Conservation (phyloP, 2,888 invertebrate genomes). For the Archips crataeganus region DNA sequence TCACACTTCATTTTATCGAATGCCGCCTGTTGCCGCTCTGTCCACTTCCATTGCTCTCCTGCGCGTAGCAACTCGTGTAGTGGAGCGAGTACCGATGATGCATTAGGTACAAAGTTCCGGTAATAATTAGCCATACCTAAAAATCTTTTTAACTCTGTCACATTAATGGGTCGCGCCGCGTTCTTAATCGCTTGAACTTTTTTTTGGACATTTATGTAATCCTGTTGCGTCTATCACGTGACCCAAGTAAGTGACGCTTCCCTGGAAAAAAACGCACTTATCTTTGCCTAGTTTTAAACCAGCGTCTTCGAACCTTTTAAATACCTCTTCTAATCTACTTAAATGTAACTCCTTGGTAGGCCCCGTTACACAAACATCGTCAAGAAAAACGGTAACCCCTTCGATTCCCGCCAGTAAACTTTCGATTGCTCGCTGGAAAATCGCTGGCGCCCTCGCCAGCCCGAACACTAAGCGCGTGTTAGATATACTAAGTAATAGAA, state of each 20-base stretch:
- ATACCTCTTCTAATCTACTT: background rate
- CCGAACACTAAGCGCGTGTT: conserved; percentile 1
- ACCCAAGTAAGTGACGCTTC: conserved; percentile 25
- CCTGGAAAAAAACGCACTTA: conserved; percentile 1
- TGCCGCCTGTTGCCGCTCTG: conserved; percentile 13
- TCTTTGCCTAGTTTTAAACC: background rate
- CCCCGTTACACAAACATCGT: background rate
- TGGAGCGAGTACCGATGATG: conserved; percentile 29
- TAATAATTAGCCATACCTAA: conserved; percentile 12
- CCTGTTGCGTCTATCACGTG: conserved; percentile 27
- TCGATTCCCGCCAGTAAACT: background rate
- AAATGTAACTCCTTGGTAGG: background rate
- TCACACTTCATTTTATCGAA: conserved; percentile 7
- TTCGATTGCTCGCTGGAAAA: conserved; percentile 12
- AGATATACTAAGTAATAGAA: too few species aligned
- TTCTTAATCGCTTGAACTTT: conserved; percentile 34
- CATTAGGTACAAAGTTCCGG: conserved; percentile 6
- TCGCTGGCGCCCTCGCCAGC: background rate
- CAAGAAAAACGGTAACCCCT: too few species aligned
- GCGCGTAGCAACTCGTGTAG: background rate
- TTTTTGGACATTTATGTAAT: conserved; percentile 12
- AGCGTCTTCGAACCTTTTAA: background rate
- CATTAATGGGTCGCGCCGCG: conserved; percentile 15
- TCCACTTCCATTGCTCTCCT: conserved; percentile 13
- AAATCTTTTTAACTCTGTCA: conserved; percentile 3